phyloP scores from a whole-genome alignment of 2,113 vertebrate species.

The Dasyprocta punctata region DNA sequence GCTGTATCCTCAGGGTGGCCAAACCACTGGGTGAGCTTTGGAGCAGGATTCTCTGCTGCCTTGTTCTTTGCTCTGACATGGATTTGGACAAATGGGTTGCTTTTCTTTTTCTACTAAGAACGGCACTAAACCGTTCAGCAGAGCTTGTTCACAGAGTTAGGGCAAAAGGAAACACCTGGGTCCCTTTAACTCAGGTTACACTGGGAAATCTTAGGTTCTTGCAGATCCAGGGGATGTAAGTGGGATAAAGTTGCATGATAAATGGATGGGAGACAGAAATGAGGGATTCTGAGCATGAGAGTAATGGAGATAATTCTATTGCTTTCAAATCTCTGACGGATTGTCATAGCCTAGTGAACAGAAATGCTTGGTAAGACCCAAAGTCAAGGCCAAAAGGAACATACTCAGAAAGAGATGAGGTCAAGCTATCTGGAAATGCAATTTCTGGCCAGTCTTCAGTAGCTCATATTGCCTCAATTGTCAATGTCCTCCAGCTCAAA shows the following conservation, averaged over 20 bases:
- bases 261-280: not conserved
- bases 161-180: not conserved
- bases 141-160: not conserved
- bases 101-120: not conserved
- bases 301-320: not conserved
- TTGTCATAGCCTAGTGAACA: not conserved
- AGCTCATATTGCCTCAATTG: not conserved
- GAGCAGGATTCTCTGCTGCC: not conserved
- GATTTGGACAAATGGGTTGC: not conserved
- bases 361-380: not conserved
- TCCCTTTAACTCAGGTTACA: not conserved
- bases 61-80: not conserved
- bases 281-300: not conserved
- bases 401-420: not conserved
- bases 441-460: not conserved
- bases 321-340: not conserved
- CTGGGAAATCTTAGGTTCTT: not conserved
- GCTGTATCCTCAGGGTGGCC: not conserved
- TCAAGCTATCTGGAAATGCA: not conserved
- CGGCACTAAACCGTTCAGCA: not conserved
- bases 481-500: not conserved
- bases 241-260: not conserved
- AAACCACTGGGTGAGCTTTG: not conserved
- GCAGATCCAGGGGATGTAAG: not conserved
- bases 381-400: not conserved